Conservation (phyloP, 2,113 vertebrate species). For the Gymnorhina tibicen region DNA sequence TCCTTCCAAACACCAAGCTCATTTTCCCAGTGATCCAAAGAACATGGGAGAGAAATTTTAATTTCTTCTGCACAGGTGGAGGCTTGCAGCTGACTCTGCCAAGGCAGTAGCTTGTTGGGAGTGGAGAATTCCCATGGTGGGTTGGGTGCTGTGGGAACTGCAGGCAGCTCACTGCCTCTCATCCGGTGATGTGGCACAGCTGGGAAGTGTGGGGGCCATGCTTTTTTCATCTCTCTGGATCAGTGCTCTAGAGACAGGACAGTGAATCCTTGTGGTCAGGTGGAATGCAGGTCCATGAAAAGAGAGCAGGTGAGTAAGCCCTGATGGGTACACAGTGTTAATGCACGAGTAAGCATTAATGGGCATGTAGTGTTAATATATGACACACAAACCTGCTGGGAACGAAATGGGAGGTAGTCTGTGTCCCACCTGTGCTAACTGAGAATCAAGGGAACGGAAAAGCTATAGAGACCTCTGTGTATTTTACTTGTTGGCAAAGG, state of each 20-base stretch:
- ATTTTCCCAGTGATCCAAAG: not conserved
- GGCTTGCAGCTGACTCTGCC: not conserved
- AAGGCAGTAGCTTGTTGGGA: not conserved
- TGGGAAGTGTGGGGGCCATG: accelerated
- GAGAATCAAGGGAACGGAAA: not conserved
- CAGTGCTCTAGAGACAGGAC: not conserved
- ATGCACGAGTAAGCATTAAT: not conserved
- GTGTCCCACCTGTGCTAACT: not conserved
- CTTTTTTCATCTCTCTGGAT: not conserved
- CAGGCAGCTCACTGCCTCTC: not conserved
- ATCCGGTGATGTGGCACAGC: accelerated
- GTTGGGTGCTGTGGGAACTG: not conserved
- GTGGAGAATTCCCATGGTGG: not conserved
- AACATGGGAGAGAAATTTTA: not conserved
- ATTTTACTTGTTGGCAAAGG: not conserved
- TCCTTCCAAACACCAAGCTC: not conserved
- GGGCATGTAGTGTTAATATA: not conserved
- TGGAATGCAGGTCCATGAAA: not conserved
- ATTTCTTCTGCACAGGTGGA: not conserved
- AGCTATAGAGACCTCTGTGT: not conserved
- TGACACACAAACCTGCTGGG: not conserved
- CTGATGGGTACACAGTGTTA: not conserved
- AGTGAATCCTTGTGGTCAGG: not conserved
- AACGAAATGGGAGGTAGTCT: not conserved
- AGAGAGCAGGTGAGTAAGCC: not conserved